Percentiles rank a stretch among this genome's conserved stretches.
phyloP scores from a whole-genome alignment of 2,888 invertebrate genomes.

The Ormyrus nitidulus region DNA sequence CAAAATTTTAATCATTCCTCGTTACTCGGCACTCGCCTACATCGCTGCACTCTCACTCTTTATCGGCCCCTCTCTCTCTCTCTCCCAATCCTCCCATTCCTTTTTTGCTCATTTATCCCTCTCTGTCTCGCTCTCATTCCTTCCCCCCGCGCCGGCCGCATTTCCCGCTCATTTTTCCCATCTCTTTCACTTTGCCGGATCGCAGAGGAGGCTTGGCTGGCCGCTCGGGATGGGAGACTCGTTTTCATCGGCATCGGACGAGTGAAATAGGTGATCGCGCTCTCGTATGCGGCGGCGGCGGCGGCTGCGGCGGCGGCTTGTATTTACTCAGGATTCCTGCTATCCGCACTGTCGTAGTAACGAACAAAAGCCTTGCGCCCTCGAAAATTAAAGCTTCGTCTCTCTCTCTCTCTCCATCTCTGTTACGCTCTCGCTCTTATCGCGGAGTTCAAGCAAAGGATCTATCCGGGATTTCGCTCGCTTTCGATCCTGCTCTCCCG shows the following conservation, averaged over 20 bases:
- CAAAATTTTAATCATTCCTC: too few relatives aligned
- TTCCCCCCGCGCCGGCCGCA: too few relatives aligned
- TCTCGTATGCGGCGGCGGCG: conserved; percentile 10
- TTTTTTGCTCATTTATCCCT: not conserved
- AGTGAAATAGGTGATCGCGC: conserved; percentile 30
- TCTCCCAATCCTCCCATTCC: not conserved
- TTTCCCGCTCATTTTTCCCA: conserved; percentile 7
- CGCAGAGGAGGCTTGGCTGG: conserved; percentile 12
- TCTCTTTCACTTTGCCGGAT: conserved; percentile 45
- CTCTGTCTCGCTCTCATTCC: not conserved
- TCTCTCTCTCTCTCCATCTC: conserved; percentile 25
- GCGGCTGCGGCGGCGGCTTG: conserved; percentile 27
- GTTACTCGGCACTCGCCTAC: too few relatives aligned
- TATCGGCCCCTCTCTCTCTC: not conserved
- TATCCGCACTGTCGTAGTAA: conserved; percentile 47
- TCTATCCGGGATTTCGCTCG: conserved; percentile 35
- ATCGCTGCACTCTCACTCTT: not conserved
- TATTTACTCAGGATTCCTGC: conserved; percentile 56
- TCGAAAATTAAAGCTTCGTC: conserved; percentile 55
- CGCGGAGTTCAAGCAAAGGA: conserved; percentile 40
- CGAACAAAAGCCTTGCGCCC: conserved; percentile 56
- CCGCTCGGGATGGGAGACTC: conserved; percentile 46
- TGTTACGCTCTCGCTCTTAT: conserved; percentile 29
- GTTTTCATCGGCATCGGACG: conserved; percentile 38
- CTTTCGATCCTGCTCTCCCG: conserved; percentile 11